These are phyloP conservation scores for Micromys minutus DNA, from an alignment of 2,113 vertebrate species.

Conservation along the genomic window DNA sequence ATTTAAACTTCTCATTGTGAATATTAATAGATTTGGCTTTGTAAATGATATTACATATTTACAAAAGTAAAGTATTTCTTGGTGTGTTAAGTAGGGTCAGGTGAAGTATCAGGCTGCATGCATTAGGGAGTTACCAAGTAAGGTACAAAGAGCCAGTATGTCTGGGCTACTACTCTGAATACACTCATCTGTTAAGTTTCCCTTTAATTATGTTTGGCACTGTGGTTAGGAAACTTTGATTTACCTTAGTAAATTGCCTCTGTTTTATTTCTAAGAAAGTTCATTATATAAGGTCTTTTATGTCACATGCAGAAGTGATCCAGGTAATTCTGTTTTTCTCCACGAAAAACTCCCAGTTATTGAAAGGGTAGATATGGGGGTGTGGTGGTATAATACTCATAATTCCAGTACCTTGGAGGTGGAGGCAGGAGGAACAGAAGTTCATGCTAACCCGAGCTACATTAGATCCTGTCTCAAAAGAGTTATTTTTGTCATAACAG, in stretches of 20 bases:
- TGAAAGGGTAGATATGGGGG: neutral
- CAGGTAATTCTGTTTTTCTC: neutral
- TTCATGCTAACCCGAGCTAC: neutral
- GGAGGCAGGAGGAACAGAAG: neutral
- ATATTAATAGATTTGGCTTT: slow-evolving; percentile 56
- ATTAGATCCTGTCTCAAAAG: neutral
- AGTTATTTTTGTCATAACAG: neutral
- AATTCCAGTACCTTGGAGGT: neutral
- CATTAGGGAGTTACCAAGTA: neutral
- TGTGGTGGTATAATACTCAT: neutral
- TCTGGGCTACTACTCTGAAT: neutral
- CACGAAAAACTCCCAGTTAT: neutral
- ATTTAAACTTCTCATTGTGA: slow-evolving; percentile 25
- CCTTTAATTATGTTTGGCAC: neutral
- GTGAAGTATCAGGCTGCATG: slow-evolving; percentile 4
- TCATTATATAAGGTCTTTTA: slow-evolving; percentile 4
- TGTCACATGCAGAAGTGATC: neutral
- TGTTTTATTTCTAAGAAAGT: slow-evolving; percentile 43
- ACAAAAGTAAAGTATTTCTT: neutral
- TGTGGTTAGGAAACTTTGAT: slow-evolving; percentile 18
- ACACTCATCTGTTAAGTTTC: neutral
- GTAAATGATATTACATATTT: slow-evolving; percentile 36
- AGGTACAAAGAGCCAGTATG: neutral
- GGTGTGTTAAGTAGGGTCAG: neutral
- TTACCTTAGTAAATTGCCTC: neutral